A percentile compares a stretch with the other conserved stretches of the same genome.
Conservation (phyloP, 2,888 invertebrate genomes). For the Alloscopus bannaensis region DNA sequence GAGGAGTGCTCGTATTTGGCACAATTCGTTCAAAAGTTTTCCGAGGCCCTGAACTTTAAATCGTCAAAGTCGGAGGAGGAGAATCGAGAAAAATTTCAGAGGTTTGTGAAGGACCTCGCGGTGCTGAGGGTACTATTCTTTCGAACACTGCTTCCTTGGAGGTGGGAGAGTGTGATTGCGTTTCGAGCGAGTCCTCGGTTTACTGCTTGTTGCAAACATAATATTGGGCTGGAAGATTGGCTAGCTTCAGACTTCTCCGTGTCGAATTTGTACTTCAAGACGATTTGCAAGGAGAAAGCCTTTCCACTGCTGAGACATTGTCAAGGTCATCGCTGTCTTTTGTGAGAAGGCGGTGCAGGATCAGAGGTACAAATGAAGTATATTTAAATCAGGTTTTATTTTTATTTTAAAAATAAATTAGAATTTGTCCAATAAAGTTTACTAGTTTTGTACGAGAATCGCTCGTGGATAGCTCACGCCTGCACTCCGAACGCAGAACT, state of each 20-base stretch:
- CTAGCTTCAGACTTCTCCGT: slow-evolving; percentile 4
- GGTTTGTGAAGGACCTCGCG: slow-evolving; percentile 49
- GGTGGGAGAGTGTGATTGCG: slow-evolving; percentile 43
- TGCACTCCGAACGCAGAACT: slow-evolving; percentile 49
- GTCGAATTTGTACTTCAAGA: slow-evolving; percentile 36
- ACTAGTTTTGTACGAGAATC: slow-evolving; percentile 40
- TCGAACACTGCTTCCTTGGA: slow-evolving; percentile 8
- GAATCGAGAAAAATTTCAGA: background rate
- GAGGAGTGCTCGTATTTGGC: slow-evolving; percentile 37
- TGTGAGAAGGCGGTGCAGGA: slow-evolving; percentile 31
- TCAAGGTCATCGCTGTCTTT: slow-evolving; percentile 53
- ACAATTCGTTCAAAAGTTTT: slow-evolving; percentile 17
- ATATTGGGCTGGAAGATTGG: slow-evolving; percentile 24
- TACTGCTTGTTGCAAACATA: slow-evolving; percentile 16
- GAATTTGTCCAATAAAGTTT: too few relatives aligned
- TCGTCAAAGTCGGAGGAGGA: background rate
- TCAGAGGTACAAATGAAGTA: slow-evolving; percentile 10
- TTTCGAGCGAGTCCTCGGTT: slow-evolving; percentile 40
- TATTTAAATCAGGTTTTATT: slow-evolving; percentile 4
- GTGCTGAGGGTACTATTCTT: slow-evolving; percentile 46
- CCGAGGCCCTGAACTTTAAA: slow-evolving; percentile 4
- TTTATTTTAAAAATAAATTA: background rate
- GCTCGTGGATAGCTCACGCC: slow-evolving; percentile 51
- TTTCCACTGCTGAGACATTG: slow-evolving; percentile 36
- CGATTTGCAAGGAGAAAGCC: slow-evolving; percentile 31